phyloP scores from a whole-genome alignment of 2,888 invertebrate species.

The Odontothrips loti region DNA sequence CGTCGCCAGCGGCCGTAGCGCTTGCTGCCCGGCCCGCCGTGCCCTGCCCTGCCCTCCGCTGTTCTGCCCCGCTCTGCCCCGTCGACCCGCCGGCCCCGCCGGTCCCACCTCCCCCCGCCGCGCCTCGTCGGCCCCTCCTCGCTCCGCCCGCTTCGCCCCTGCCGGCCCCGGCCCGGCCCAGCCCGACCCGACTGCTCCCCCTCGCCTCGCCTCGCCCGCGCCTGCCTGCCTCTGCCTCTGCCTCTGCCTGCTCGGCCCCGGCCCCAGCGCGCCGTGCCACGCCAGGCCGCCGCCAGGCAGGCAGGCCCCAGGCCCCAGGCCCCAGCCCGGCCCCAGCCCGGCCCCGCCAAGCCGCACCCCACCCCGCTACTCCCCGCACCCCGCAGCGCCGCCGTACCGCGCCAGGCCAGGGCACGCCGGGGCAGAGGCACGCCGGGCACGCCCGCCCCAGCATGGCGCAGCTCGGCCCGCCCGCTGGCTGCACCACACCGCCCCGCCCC shows the following conservation, averaged over 20 bases:
- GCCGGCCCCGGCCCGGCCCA: background rate
- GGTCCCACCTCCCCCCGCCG: background rate
- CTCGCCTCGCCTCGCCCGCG: background rate
- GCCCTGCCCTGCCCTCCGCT: conserved; percentile 13
- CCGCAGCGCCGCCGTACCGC: background rate
- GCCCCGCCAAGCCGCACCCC: background rate
- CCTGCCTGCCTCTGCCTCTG: background rate
- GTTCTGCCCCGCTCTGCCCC: background rate
- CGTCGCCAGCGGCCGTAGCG: background rate
- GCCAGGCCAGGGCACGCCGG: background rate
- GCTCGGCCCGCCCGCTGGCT: background rate
- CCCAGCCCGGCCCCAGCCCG: background rate
- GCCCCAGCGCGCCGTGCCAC: conserved; percentile 4
- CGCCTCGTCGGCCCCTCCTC: background rate
- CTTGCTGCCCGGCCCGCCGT: background rate
- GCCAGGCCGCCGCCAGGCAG: background rate
- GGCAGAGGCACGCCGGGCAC: background rate
- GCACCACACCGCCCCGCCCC: background rate
- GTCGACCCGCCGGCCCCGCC: conserved; percentile 22
- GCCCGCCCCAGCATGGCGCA: background rate
- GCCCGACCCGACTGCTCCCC: background rate
- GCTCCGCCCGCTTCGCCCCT: background rate
- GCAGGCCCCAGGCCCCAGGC: background rate
- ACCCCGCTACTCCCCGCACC: background rate
- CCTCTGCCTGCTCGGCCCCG: background rate